These are phyloP conservation scores for Marmota monax DNA, from an alignment of 2,113 vertebrate species.

Conservation along the genomic window DNA sequence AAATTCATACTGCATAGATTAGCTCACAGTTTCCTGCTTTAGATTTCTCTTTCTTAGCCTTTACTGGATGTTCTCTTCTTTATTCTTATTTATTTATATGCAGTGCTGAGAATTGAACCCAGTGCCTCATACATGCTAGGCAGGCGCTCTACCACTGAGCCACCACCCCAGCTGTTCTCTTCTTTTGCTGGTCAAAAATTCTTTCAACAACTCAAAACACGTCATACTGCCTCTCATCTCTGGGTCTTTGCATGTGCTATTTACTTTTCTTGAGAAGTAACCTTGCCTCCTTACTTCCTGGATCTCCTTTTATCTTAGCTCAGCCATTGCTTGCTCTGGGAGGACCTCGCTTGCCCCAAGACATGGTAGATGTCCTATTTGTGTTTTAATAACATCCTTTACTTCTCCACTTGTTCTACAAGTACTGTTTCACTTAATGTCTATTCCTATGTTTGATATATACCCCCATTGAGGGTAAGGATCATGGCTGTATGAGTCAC, in stretches of 20 bases:
- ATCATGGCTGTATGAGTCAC: neutral
- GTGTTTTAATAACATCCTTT: neutral
- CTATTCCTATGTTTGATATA: neutral
- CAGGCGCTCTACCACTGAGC: no score
- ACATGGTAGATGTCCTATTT: neutral
- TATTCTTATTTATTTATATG: no score
- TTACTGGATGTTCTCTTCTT: neutral
- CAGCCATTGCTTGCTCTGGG: neutral
- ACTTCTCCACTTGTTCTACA: neutral
- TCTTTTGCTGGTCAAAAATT: neutral
- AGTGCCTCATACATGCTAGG: no score
- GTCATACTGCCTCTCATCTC: neutral
- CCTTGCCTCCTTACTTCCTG: no score
- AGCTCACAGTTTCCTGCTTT: neutral
- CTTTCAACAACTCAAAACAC: neutral
- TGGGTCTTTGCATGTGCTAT: neutral
- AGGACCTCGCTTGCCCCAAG: neutral
- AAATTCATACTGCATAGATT: neutral
- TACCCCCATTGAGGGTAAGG: neutral
- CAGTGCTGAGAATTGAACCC: no score
- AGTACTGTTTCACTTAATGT: neutral
- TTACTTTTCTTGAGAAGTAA: neutral
- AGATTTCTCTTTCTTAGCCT: neutral
- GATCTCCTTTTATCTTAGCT: neutral
- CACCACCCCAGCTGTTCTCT: neutral